Evolutionary conservation across 2,113 vertebrate species (phyloP).

Genomic region (Indri indri): DNA sequence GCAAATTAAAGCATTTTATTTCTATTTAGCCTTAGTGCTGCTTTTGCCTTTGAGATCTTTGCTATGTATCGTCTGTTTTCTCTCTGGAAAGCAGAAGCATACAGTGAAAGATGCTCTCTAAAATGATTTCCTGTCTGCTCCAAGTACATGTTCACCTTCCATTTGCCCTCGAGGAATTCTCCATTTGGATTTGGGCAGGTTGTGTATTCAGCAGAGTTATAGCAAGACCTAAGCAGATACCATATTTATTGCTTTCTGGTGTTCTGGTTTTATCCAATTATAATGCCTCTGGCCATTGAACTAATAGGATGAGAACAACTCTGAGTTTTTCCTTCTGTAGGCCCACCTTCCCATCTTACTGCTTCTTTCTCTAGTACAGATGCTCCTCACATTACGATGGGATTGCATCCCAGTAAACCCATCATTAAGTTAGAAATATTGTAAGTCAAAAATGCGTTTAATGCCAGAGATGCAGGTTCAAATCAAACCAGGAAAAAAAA

Average conservation of each 20-base stretch:
- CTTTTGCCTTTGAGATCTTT: not conserved
- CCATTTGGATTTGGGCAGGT: not conserved
- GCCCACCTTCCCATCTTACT: not conserved
- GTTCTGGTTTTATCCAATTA: not conserved
- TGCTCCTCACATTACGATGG: not conserved
- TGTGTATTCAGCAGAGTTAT: not conserved
- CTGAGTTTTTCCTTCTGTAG: not conserved
- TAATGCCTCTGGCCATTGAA: not conserved
- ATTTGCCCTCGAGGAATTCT: not conserved
- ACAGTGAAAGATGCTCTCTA: not conserved
- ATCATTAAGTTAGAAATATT: not conserved
- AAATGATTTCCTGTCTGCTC: not conserved
- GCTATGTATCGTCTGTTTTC: not conserved
- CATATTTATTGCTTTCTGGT: fast-evolving
- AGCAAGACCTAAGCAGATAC: not conserved
- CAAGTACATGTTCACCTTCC: not conserved
- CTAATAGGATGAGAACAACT: not conserved
- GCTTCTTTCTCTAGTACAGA: not conserved
- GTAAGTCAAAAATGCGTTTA: not conserved
- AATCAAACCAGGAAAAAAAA: too few relatives aligned
- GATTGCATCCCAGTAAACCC: not conserved
- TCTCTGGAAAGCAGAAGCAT: not conserved
- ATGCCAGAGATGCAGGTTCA: not conserved
- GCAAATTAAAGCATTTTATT: not conserved
- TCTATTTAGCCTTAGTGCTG: not conserved